These are phyloP conservation scores for Phodopus roborovskii DNA, from an alignment of 2,113 vertebrate genomes.

Conservation along the genomic window DNA sequence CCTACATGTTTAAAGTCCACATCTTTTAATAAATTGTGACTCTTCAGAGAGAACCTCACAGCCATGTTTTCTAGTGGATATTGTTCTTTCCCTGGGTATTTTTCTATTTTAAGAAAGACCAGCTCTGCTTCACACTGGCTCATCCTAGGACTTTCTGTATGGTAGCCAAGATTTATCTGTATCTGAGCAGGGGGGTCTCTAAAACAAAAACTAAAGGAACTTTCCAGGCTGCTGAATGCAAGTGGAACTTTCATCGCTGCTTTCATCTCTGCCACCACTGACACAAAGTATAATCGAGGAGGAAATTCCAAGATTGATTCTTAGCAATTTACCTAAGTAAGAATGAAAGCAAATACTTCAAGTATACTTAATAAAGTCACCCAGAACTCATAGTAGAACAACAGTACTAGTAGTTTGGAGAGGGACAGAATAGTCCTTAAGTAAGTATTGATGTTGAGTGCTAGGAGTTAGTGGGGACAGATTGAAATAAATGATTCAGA, in stretches of 20 bases:
- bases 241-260: not conserved
- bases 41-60: not conserved
- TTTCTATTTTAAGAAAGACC: not conserved
- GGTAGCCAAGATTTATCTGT: not conserved
- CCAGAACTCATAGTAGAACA: not conserved
- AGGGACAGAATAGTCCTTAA: not conserved
- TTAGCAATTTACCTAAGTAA: conserved; percentile 38
- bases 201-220: not conserved
- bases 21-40: not conserved
- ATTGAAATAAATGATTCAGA: not conserved
- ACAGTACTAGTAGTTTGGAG: not conserved
- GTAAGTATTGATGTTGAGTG: not conserved
- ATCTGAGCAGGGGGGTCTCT: not conserved
- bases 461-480: not conserved
- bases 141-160: not conserved
- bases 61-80: not conserved
- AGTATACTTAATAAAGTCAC: conserved; percentile 5
- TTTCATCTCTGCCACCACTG: not conserved
- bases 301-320: conserved; percentile 1
- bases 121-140: not conserved
- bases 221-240: not conserved
- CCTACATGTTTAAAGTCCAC: not conserved
- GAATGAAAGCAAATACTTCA: conserved; percentile 5
- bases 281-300: not conserved
- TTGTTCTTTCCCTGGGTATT: not conserved